Base-by-base conservation (phyloP, 2,113 vertebrate genomes). In the Syngnathus scovelli region DNA sequence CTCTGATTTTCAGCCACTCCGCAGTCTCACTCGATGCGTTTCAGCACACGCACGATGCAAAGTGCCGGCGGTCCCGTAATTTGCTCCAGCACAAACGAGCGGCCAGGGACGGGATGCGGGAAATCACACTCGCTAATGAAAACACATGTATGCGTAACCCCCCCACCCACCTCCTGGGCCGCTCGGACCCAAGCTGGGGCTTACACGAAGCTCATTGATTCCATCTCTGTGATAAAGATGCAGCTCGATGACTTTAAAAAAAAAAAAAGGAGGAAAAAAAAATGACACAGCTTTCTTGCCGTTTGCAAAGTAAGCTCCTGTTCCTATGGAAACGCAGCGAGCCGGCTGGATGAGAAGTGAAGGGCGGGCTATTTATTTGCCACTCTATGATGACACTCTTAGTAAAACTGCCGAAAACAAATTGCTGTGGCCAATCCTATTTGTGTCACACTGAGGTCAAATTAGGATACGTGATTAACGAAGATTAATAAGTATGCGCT, bases 311-410 rank as follows among this genome's bases (percentile, higher is more conserved):
- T 75, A 83, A 84, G 81, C 80, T 72, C 85, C 78, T 72, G 88
- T 89, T 89, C 71, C 88, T 79, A 88, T 87, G 88, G 88, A 85
- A 87, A 89, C 85, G 61, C 79, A 76, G 80, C 46, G 59, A 51
- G 82, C 55, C 75, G 81, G 70, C 85, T 81, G 86, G 79, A 80
- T 79, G 83, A 76, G 72, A 86, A 86, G 88, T 83, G 83, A 88
- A 85, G 78, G 83, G 52, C 72, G 62, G 74, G 77, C 80, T 88
- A 83, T 43, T 43, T 7, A 89, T 87, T 85, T 88, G 80, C 83
- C 83, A 82, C 85, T 82, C 41, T 43, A 43, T 43, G 9, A 19
- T 51, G 48, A 51, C 48, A 51, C 19, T 33, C 27, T 33, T 33
- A 33, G 27, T 33, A 33, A 33, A 33, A 33, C 3, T 33, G 27